Conservation (phyloP, 2,888 invertebrate genomes). For the Leucoptera coffeella region DNA sequence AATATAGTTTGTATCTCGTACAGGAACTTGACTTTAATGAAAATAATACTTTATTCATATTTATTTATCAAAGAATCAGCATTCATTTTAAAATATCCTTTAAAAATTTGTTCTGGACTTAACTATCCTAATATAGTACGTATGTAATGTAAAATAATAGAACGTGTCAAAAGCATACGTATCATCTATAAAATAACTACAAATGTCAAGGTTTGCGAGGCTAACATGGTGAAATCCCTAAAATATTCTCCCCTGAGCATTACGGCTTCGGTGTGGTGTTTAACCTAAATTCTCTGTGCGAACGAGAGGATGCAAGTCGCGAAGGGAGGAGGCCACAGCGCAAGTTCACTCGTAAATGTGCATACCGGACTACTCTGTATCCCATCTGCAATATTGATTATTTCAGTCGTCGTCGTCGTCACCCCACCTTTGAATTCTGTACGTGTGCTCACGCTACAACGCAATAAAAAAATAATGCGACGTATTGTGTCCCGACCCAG, state of each 20-base stretch:
- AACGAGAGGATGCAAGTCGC: conserved; percentile 28
- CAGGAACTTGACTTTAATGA: too few relatives aligned
- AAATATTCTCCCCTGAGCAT: conserved; percentile 36
- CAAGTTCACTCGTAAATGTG: conserved; percentile 39
- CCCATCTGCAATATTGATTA: conserved; percentile 41
- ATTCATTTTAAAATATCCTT: too few relatives aligned
- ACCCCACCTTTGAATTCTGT: neutral
- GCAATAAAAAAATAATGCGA: neutral
- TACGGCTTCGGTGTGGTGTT: conserved; percentile 35
- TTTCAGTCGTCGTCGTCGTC: conserved; percentile 5
- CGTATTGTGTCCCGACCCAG: too few relatives aligned
- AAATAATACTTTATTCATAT: too few relatives aligned
- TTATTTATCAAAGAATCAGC: too few relatives aligned
- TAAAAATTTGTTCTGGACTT: too few relatives aligned
- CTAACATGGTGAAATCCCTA: too few relatives aligned
- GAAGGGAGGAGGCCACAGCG: conserved; percentile 18
- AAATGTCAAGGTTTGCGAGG: too few relatives aligned
- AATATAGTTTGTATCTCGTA: too few relatives aligned
- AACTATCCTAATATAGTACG: too few relatives aligned
- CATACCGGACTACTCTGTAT: conserved; percentile 29
- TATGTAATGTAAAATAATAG: conserved; percentile 33
- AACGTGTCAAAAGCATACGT: too few relatives aligned
- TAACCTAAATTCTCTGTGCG: conserved; percentile 48
- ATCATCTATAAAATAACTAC: too few relatives aligned
- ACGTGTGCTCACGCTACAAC: neutral